Evolutionary conservation across 2,113 vertebrate genomes (phyloP), one percentile per base, ranked within the genome.

Genomic region (Phalacrocorax carbo): DNA sequence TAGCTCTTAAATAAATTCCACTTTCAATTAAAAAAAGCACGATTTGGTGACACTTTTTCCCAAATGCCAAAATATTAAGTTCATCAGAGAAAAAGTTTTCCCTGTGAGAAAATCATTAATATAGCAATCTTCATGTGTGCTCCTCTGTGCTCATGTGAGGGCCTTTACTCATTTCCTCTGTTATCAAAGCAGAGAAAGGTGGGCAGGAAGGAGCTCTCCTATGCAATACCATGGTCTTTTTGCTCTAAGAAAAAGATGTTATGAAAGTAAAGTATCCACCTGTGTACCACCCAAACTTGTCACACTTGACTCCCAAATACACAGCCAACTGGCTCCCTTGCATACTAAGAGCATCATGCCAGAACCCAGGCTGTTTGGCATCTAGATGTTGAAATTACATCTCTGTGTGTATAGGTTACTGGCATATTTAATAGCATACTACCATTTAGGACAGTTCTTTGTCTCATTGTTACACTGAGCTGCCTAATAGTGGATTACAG

Each of bases 351-450:
- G 5, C n/a, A 46, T 48, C 69, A 36, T 27, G 87, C 94, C 97
- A 97, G 92, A 96, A 94, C 57, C 58, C 81, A 86, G 76, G 71
- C 68, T 87, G 71, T 93, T 95, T 97, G 95, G 86, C 93, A 96
- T 49, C 73, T 92, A 72, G 38, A 54, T 55, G 48, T 55, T 96
- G 36, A 66, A 96, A 95, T 81, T 94, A 87, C 81, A 55, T 89
- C 79, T 90, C 85, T 80, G 57, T 96, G 86, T 66, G 71, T 73
- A 13, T 49, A 69, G 73, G 86, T 96, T 97, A 88, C 88, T 86
- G 86, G 60, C 78, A 71, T 44, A 23, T 78, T 79, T 76, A 64
- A 65, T 26, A 92, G 21, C 3, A 0, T 48, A 20, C 36, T 79
- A 32, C 22, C 5, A 3, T 66, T 92, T 84, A 88, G 34, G 40